Conservation (phyloP, 2,113 vertebrate genomes). For the Damaliscus lunatus region DNA sequence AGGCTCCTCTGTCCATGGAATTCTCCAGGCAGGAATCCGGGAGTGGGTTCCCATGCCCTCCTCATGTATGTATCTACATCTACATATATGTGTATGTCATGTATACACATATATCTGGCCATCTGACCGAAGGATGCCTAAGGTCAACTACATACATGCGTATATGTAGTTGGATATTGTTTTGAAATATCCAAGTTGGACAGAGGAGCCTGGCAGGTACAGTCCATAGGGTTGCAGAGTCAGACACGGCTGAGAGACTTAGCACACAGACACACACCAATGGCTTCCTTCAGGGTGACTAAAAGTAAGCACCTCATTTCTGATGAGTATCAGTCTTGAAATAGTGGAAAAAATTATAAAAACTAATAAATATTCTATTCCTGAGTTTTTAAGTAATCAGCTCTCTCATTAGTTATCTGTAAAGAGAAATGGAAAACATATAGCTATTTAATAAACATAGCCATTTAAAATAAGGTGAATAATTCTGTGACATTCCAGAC, state of each 20-base stretch:
- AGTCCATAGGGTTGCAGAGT: background rate
- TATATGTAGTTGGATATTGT: background rate
- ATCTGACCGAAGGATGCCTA: background rate
- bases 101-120: background rate
- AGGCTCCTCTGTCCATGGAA: background rate
- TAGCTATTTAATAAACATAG: background rate
- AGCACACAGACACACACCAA: background rate
- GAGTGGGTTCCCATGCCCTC: background rate
- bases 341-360: constrained; percentile 5
- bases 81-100: background rate
- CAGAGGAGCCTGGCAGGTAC: background rate
- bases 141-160: background rate
- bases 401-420: background rate
- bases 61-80: background rate
- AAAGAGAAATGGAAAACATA: background rate
- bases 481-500: background rate
- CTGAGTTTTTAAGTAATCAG: background rate
- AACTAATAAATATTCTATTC: constrained; percentile 14
- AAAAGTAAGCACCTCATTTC: constrained; percentile 1
- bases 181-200: background rate
- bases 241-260: background rate
- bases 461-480: background rate
- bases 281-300: background rate
- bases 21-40: background rate
- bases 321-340: background rate